phyloP scores from a whole-genome alignment of 1,140 invertebrate genomes.

The Microplitis demolitor region DNA sequence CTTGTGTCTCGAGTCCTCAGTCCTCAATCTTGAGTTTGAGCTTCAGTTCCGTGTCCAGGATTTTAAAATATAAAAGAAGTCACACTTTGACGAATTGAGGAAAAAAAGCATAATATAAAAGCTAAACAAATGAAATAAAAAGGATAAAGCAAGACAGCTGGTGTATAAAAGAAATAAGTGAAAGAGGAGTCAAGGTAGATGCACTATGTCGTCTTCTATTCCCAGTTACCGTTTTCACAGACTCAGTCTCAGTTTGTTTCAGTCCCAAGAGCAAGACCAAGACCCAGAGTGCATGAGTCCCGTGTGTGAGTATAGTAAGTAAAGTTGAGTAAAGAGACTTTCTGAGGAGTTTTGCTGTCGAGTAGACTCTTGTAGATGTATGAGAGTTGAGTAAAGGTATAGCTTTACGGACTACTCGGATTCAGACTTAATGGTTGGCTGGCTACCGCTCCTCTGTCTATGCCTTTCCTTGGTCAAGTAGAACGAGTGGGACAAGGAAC shows the following conservation, averaged over 20 bases:
- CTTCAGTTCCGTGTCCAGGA: background rate
- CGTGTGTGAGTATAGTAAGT: too few species aligned
- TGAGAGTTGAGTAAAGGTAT: background rate
- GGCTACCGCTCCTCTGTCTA: slow-evolving; percentile 47
- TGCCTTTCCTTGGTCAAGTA: slow-evolving; percentile 39
- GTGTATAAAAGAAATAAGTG: too few species aligned
- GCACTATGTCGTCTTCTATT: too few species aligned
- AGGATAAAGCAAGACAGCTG: background rate
- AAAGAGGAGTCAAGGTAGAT: too few species aligned
- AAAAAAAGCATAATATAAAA: background rate
- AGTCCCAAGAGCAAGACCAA: too few species aligned
- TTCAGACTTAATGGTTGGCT: slow-evolving; percentile 53
- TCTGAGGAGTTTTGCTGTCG: too few species aligned
- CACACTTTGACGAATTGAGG: background rate
- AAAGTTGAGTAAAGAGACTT: too few species aligned
- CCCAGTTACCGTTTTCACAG: too few species aligned
- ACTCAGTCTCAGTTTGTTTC: too few species aligned
- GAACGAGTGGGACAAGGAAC: slow-evolving; percentile 13
- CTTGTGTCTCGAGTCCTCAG: too few species aligned
- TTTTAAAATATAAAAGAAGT: background rate
- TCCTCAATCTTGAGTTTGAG: background rate
- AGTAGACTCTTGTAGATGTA: too few species aligned
- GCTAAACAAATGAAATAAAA: background rate
- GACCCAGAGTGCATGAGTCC: too few species aligned
- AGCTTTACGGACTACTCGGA: slow-evolving; percentile 44